Evolutionary conservation across 2,797 vertebrate genomes (phyloP).

Genomic region (Sebastes matsubarae): DNA sequence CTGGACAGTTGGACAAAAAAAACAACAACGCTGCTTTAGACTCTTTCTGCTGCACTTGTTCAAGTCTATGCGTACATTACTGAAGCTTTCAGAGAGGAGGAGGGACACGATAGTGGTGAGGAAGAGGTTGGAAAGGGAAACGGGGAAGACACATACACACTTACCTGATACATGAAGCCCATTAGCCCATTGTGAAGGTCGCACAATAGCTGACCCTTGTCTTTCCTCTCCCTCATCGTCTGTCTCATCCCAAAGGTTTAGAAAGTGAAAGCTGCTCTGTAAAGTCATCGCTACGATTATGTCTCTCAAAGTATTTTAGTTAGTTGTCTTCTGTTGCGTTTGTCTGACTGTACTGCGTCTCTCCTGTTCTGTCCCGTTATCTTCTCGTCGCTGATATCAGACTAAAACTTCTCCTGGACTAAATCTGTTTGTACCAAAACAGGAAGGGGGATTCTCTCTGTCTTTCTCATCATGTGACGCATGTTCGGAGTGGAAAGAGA

Average conservation of each 20-base stretch:
- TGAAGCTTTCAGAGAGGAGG: not conserved
- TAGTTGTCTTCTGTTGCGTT: not conserved
- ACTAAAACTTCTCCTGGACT: slow-evolving; percentile 15
- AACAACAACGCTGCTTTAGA: not conserved
- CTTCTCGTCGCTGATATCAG: slow-evolving; percentile 17
- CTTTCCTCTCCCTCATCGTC: slow-evolving; percentile 18
- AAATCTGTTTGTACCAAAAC: slow-evolving; percentile 78
- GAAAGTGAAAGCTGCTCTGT: slow-evolving; percentile 65
- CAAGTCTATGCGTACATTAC: not conserved
- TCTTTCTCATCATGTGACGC: not conserved
- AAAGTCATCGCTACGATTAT: slow-evolving; percentile 51
- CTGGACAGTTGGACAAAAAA: not conserved
- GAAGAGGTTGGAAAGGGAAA: not conserved
- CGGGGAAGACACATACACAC: not conserved
- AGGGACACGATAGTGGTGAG: not conserved
- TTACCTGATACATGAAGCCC: slow-evolving; percentile 53
- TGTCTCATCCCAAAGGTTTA: slow-evolving; percentile 70
- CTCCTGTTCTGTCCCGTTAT: slow-evolving; percentile 29
- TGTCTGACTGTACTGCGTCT: not conserved
- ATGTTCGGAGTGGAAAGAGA: not conserved
- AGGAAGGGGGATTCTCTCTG: slow-evolving; percentile 37
- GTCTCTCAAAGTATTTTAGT: not conserved
- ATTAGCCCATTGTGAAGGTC: slow-evolving; percentile 15
- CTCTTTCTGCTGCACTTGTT: not conserved
- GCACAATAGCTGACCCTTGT: slow-evolving; percentile 20